These are phyloP conservation scores for Pogoniulus pusillus DNA, from an alignment of 2,797 vertebrate genomes.

Conservation along the genomic window DNA sequence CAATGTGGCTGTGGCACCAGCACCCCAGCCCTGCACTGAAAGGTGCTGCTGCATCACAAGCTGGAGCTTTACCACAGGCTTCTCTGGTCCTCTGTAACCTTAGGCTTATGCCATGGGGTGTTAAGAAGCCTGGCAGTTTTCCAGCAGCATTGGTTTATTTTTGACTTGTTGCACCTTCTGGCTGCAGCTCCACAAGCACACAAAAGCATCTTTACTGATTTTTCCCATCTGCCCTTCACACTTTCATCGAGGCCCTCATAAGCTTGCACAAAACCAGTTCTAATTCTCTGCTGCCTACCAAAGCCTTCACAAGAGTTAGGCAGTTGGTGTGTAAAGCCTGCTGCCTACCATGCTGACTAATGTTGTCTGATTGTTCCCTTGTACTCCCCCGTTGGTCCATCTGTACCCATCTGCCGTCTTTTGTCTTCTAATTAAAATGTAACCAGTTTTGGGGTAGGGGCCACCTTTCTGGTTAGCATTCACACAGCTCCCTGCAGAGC, in stretches of 20 bases:
- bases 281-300: not conserved
- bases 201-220: slow-evolving; percentile 1
- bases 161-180: not conserved
- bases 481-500: not conserved
- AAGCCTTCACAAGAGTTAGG: slow-evolving; percentile 42
- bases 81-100: not conserved
- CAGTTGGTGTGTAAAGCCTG: slow-evolving; percentile 53
- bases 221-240: not conserved
- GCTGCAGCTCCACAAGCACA: not conserved
- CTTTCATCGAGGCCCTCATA: not conserved
- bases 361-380: slow-evolving; percentile 66
- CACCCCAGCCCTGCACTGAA: not conserved
- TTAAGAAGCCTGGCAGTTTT: not conserved
- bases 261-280: not conserved
- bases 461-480: not conserved
- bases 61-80: not conserved
- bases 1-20: not conserved
- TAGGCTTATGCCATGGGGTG: not conserved
- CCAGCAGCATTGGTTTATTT: not conserved
- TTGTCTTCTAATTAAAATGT: slow-evolving; percentile 56
- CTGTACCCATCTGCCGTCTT: slow-evolving; percentile 67
- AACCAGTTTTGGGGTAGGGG: slow-evolving; percentile 2
- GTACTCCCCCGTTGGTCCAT: slow-evolving; percentile 62
- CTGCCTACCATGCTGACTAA: slow-evolving; percentile 69
- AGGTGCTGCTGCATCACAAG: not conserved